Conservation (phyloP, 2,888 invertebrate genomes). For the Lasioglossum marginatum region DNA sequence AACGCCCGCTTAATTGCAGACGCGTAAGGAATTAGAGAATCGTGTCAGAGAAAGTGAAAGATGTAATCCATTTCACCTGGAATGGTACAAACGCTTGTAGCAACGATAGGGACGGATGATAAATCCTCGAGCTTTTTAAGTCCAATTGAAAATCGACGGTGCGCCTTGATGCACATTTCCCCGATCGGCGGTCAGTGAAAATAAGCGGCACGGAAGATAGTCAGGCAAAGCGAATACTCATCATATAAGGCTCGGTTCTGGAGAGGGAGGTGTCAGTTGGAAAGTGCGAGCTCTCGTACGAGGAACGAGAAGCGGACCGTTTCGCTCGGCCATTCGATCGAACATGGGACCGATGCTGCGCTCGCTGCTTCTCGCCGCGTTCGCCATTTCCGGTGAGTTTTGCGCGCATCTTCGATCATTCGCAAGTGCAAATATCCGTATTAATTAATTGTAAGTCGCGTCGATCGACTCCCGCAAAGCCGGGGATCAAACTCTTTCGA, state of each 20-base stretch:
- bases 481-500: not conserved
- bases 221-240: slow-evolving; percentile 58
- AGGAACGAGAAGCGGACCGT: slow-evolving; percentile 64
- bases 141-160: not conserved
- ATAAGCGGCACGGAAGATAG: slow-evolving; percentile 71
- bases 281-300: slow-evolving; percentile 79
- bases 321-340: slow-evolving; percentile 59
- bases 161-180: slow-evolving; percentile 70
- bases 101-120: not conserved
- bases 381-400: slow-evolving; percentile 74
- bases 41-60: not conserved
- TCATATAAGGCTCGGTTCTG: slow-evolving; percentile 78
- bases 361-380: slow-evolving; percentile 62
- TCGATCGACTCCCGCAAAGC: not conserved
- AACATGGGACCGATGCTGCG: slow-evolving; percentile 71
- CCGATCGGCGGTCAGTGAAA: slow-evolving; percentile 74
- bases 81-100: not conserved
- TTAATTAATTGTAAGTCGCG: not conserved
- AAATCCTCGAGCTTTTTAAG: not conserved
- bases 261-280: slow-evolving; percentile 80
- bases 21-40: slow-evolving; percentile 2
- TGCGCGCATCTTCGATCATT: not conserved
- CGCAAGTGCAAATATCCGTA: not conserved
- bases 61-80: not conserved
- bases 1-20: not conserved